phyloP scores from a whole-genome alignment of 2,113 vertebrate genomes.

The Zingel zingel region DNA sequence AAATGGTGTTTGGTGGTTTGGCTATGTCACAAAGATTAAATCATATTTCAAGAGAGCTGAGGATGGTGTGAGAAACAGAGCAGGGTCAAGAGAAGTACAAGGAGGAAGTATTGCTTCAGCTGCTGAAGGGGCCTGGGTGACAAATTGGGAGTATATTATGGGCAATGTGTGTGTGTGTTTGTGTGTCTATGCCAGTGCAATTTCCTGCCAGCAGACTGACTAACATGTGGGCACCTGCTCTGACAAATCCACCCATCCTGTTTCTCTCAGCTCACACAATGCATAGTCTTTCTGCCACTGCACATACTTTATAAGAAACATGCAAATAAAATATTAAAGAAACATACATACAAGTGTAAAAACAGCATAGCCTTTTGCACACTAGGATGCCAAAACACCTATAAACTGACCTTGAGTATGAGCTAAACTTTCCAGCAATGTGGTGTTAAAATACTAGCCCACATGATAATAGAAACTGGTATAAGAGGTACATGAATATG shows the following conservation, averaged over 20 bases:
- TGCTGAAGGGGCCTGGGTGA: slow-evolving; percentile 39
- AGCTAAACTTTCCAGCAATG: slow-evolving; percentile 23
- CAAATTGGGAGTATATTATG: slow-evolving; percentile 64
- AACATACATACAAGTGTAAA: background rate
- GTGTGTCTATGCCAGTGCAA: slow-evolving; percentile 75
- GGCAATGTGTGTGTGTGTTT: slow-evolving; percentile 49
- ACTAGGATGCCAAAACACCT: background rate
- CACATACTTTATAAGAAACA: background rate
- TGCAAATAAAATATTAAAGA: slow-evolving; percentile 11
- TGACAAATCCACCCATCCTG: slow-evolving; percentile 81
- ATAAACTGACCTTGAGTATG: background rate
- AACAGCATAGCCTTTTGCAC: background rate
- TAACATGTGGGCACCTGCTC: slow-evolving; percentile 79
- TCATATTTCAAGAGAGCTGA: slow-evolving; percentile 6
- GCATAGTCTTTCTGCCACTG: slow-evolving; percentile 12
- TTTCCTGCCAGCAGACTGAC: slow-evolving; percentile 77
- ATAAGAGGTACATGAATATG: slow-evolving; percentile 59
- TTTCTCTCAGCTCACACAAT: slow-evolving; percentile 65
- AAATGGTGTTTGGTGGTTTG: background rate
- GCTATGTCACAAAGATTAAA: slow-evolving; percentile 22
- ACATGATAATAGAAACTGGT: slow-evolving; percentile 34
- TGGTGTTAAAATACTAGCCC: slow-evolving; percentile 37
- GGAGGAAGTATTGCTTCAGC: slow-evolving; percentile 73
- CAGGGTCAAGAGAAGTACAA: slow-evolving; percentile 46
- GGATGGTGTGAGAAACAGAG: slow-evolving; percentile 17